Base-by-base conservation (phyloP, 2,797 vertebrate genomes). In the Epinephelus coioides region DNA sequence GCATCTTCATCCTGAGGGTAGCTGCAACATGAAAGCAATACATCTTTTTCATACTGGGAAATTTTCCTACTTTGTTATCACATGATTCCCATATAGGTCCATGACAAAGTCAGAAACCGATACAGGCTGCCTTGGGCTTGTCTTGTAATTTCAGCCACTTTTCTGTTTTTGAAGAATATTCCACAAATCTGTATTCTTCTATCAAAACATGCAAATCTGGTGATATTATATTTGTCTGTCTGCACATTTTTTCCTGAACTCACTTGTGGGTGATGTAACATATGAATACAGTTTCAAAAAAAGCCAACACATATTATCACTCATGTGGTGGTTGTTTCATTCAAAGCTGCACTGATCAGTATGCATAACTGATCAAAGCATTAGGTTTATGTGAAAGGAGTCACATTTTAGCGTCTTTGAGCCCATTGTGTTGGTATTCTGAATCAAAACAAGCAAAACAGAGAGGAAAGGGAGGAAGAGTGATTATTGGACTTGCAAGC, bases 1-100 rank as follows among this genome's bases (percentile, higher is more conserved):
- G 91, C 82, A 72, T 85, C 86, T 84, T 73, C 82, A 84, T 89
- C 89, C 88, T 82, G 76, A 83, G 88, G 91, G 85, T 27, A 79
- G 76, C 4, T 72, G 75, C 64, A 44, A 68, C 86, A 82, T 63
- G 34, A 82, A 70, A 71, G 80, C 77, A 56, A 90, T 90, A 79
- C 30, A 76, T 92, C 83, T 85, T 82, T 71, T 84, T 89, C 63
- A 85, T 66, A 69, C 71, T 25, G 68, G 44, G 74, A 83, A 73
- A 73, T 69, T 77, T 57, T 69, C 57, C 68, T 62, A 61, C 62
- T 85, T 81, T 81, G 72, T 86, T 80, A 79, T 74, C 53, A 46
- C 53, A 62, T 66, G 27, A 87, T 83, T 80, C 69, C 51, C 63
- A 63, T 55, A 72, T 19, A 59, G 59, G 30, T 60, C 50, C 49